Evolutionary conservation across 2,113 vertebrate genomes (phyloP).

Genomic region (Strix uralensis): DNA sequence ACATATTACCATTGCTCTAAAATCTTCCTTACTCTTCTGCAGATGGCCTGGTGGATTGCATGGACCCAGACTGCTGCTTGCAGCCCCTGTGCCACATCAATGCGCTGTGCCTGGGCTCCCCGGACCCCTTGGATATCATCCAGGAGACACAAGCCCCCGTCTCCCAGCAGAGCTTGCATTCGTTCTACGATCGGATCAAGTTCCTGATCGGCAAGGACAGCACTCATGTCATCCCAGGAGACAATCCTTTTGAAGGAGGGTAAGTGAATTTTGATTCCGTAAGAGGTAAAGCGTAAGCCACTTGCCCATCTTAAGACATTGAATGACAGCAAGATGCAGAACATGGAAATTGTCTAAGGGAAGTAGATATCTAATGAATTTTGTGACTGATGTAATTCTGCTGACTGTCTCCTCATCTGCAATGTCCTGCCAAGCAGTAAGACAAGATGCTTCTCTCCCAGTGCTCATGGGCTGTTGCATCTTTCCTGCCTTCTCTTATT

Average conservation of each 20-base stretch:
- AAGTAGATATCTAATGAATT: neutral
- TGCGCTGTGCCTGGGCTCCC: constrained; percentile 89
- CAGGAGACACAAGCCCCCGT: constrained; percentile 87
- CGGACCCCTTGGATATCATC: constrained; percentile 94
- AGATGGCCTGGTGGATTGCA: constrained; percentile 96
- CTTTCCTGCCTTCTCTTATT: neutral
- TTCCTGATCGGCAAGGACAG: constrained; percentile 94
- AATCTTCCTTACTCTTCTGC: constrained; percentile 38
- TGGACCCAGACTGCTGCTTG: constrained; percentile 98
- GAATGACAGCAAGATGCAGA: neutral
- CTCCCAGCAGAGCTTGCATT: constrained; percentile 84
- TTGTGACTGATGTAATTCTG: constrained; percentile 62
- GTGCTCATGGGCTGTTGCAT: fast-evolving
- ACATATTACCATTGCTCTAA: neutral
- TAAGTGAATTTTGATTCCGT: constrained; percentile 71
- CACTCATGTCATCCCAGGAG: constrained; percentile 88
- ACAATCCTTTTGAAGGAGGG: constrained; percentile 92
- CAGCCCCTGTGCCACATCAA: constrained; percentile 90
- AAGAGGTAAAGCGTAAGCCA: neutral
- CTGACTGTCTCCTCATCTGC: neutral
- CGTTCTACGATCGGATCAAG: constrained; percentile 91
- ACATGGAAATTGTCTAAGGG: neutral
- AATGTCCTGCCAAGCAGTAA: neutral
- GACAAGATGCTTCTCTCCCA: neutral
- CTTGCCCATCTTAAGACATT: neutral